Percentiles rank a stretch among this genome's conserved stretches.
Conservation (phyloP, 2,113 vertebrate genomes). For the Egretta garzetta region DNA sequence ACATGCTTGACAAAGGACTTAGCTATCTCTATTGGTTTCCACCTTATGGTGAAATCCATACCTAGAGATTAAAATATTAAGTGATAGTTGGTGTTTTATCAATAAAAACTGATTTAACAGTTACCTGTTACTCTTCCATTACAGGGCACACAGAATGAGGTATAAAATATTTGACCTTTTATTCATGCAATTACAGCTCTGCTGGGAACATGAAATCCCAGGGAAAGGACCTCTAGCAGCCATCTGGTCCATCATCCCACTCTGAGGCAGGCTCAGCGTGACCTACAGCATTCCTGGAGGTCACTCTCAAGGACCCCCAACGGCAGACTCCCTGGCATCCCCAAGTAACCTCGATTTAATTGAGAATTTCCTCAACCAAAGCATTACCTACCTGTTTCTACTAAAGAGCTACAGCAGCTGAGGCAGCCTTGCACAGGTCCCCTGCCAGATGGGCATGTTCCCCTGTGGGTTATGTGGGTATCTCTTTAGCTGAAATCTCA, state of each 20-base stretch:
- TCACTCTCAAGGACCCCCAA: neutral
- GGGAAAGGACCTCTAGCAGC: neutral
- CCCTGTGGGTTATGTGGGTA: neutral
- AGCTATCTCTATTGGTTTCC: neutral
- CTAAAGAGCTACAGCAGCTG: neutral
- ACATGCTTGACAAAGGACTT: neutral
- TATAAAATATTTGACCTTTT: conserved; percentile 18
- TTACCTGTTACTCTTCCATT: neutral
- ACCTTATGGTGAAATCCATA: neutral
- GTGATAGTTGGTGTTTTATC: neutral
- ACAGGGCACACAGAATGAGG: neutral
- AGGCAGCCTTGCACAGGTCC: neutral
- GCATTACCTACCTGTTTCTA: neutral
- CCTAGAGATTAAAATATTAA: conserved; percentile 5
- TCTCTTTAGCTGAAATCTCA: neutral
- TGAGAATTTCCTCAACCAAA: conserved; percentile 17
- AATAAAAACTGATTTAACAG: neutral
- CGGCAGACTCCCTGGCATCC: fast-evolving
- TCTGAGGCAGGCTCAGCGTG: neutral
- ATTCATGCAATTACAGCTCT: neutral
- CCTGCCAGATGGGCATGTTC: neutral
- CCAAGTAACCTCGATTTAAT: neutral
- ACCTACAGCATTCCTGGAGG: neutral
- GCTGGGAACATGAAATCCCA: neutral
- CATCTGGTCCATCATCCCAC: neutral